Evolutionary conservation across 2,797 vertebrate genomes (phyloP), one percentile per base, ranked within the genome.

Genomic region (Salarias fasciatus): DNA sequence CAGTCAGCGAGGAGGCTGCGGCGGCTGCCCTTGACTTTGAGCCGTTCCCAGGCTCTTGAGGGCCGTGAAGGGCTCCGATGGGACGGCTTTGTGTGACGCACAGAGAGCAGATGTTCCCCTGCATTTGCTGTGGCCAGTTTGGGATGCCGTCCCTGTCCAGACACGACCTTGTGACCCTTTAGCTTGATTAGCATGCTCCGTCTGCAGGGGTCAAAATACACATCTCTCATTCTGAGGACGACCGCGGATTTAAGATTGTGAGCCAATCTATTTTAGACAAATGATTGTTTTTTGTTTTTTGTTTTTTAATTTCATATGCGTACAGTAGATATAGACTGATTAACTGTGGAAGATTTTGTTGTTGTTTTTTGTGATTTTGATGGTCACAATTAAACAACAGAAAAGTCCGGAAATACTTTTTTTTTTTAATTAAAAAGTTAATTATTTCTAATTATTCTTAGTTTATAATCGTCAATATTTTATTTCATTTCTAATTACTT

Each of bases 31-130:
- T 91, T 90, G 91, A 91, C 91, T 88, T 90, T 91, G 86, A 86
- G 77, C 71, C 11, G 64, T 89, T 89, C 86, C 82, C 90, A 88
- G 86, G 85, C 81, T 84, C 70, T 55, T 43, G 54, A 69, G 75
- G 72, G 68, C 69, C 38, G 43, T 5, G 5, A 63, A 57, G 58
- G 82, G 56, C 83, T 83, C 81, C 12, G 51, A 72, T 69, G 86
- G 82, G 82, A 80, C 84, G 77, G 71, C 86, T 89, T 86, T 80
- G 68, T 85, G 81, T 80, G 83, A 86, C 83, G 77, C 84, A 79
- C 75, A 49, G 61, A 75, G 76, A 90, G 88, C 93, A 93, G 92
- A 92, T 92, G 92, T 86, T 89, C 82, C 45, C 71, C 59, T 69
- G 66, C 82, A 69, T 90, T 89, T 86, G 84, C 79, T 83, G 76